Conservation (phyloP, 37 sponge, comb jelly and placozoan species). For the Halisarca cf. caerulea region DNA sequence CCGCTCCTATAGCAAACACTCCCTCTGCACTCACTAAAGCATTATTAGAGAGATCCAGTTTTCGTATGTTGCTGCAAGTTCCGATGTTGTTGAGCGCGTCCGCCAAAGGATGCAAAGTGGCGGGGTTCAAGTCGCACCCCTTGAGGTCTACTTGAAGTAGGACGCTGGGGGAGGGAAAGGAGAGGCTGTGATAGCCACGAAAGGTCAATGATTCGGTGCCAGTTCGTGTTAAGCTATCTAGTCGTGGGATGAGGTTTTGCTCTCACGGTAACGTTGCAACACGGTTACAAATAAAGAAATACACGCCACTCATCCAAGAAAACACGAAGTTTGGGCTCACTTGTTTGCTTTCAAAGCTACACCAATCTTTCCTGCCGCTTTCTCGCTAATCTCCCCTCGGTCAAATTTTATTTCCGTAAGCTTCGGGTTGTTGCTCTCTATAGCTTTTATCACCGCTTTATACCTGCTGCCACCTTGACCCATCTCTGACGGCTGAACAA, state of each 20-base stretch:
- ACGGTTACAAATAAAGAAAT: neutral
- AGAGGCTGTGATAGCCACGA: neutral
- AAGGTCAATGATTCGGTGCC: no score
- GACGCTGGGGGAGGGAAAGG: conserved; percentile 33
- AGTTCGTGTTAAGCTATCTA: no score
- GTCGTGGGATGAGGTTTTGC: no score
- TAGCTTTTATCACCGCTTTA: conserved; percentile 17
- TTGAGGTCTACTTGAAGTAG: conserved; percentile 57
- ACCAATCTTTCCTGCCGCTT: conserved; percentile 49
- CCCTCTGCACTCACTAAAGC: conserved; percentile 29
- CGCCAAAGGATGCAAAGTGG: conserved; percentile 49
- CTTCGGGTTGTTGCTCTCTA: conserved; percentile 48
- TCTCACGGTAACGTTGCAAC: neutral
- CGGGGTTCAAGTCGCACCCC: conserved; percentile 45
- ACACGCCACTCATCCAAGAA: neutral
- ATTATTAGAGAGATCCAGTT: conserved; percentile 71
- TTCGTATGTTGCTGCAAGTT: conserved; percentile 68
- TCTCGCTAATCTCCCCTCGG: conserved; percentile 44
- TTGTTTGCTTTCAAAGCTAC: conserved; percentile 66
- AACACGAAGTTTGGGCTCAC: conserved; percentile 25
- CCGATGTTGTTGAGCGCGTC: conserved; percentile 61
- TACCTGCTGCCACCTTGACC: conserved; percentile 54
- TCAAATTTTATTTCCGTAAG: conserved; percentile 55
- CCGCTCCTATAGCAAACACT: no score
- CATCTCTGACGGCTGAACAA: conserved; percentile 38